phyloP scores from a whole-genome alignment of 2,113 vertebrate species.

The Odobenus rosmarus region DNA sequence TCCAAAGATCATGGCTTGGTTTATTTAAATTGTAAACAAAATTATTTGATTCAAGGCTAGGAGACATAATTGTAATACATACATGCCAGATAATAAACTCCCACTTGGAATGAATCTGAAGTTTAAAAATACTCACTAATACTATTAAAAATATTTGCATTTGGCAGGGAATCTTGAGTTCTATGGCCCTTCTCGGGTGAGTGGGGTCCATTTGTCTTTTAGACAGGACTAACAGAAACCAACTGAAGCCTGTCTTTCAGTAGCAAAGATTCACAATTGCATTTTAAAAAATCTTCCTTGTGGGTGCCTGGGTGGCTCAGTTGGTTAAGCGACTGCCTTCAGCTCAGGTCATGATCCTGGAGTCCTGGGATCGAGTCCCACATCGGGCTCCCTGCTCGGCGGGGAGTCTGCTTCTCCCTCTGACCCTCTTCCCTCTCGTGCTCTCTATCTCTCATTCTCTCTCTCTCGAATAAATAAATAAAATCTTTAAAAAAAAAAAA shows the following conservation, averaged over 20 bases:
- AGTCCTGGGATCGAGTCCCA: no score
- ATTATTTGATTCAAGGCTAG: neutral
- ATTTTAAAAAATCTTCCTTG: neutral
- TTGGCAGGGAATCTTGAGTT: neutral
- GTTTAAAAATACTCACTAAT: constrained; percentile 13
- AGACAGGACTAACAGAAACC: neutral
- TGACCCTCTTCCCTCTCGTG: no score
- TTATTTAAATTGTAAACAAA: constrained; percentile 49
- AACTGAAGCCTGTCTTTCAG: neutral
- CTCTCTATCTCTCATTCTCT: no score
- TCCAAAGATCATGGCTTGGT: neutral
- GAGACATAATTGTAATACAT: neutral
- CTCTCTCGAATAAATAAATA: no score
- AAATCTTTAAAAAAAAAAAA: no score
- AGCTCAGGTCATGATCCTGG: no score
- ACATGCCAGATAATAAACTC: neutral
- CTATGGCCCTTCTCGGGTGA: neutral
- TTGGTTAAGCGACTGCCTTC: no score
- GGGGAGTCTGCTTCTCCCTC: no score
- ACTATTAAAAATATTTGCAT: constrained; percentile 8
- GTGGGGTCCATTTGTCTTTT: neutral
- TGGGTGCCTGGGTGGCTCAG: no score
- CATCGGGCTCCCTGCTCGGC: no score
- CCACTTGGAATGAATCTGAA: neutral
- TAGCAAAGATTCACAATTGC: neutral